phyloP scores from a whole-genome alignment of 2,113 vertebrate genomes.

The Tauraco erythrolophus region DNA sequence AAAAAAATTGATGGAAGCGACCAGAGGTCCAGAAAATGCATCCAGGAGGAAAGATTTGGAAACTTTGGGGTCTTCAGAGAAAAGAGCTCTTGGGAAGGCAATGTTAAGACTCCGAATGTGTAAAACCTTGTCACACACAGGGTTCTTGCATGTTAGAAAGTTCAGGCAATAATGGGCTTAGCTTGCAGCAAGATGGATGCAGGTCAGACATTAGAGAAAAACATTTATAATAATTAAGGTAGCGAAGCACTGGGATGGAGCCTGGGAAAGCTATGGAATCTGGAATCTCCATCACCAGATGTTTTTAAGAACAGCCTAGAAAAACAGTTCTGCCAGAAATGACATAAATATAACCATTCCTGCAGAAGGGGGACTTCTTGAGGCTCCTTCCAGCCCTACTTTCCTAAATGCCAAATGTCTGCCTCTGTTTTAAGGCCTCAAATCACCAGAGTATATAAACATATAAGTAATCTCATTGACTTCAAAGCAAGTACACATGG shows the following conservation, averaged over 20 bases:
- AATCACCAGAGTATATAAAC: constrained; percentile 1
- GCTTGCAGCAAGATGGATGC: background rate
- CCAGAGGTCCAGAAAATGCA: background rate
- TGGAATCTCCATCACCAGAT: background rate
- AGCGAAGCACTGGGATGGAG: background rate
- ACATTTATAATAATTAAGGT: background rate
- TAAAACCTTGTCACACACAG: background rate
- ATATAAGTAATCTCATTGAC: constrained; percentile 27
- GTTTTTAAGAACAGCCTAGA: background rate
- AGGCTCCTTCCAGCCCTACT: background rate
- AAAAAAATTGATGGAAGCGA: background rate
- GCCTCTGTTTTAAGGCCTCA: background rate
- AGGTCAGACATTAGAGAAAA: background rate
- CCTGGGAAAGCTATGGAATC: background rate
- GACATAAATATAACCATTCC: background rate
- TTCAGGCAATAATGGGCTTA: background rate
- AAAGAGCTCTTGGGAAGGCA: background rate
- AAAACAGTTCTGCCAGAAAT: background rate
- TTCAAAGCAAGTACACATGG: constrained; percentile 20
- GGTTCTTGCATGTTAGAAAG: background rate
- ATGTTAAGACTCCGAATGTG: background rate
- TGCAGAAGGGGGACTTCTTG: background rate
- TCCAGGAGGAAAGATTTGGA: background rate
- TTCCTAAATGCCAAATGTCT: constrained; percentile 8
- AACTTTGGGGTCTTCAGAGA: background rate